A percentile compares a stretch with the other conserved stretches of the same genome.
Evolutionary conservation across 2,113 vertebrate genomes (phyloP).

Genomic region (Eidolon helvum): DNA sequence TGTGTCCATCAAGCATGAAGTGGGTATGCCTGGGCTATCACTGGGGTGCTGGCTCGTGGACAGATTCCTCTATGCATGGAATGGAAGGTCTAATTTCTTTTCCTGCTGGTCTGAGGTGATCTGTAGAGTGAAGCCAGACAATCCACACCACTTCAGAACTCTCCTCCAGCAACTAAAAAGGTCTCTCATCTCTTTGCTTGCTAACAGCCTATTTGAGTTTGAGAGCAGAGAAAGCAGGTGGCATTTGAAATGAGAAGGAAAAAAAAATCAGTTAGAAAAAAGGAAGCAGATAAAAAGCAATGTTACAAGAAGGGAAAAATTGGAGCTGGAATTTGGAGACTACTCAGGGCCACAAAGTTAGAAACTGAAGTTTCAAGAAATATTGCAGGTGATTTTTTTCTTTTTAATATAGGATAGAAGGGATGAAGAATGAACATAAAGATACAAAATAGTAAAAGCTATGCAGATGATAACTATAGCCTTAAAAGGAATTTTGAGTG

Average conservation of each 20-base stretch:
- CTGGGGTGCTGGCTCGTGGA: slow-evolving; percentile 5
- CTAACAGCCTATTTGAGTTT: slow-evolving; percentile 48
- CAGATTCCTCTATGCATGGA: slow-evolving; percentile 41
- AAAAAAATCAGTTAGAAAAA: slow-evolving; percentile 37
- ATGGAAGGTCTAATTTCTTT: slow-evolving; percentile 48
- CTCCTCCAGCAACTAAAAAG: slow-evolving; percentile 35
- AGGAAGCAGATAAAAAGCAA: slow-evolving; percentile 47
- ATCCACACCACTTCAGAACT: slow-evolving; percentile 50
- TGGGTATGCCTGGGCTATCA: slow-evolving; percentile 3
- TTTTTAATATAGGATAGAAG: neutral
- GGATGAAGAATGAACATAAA: neutral
- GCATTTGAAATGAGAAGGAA: slow-evolving; percentile 49
- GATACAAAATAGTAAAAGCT: neutral
- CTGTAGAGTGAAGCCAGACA: slow-evolving; percentile 50
- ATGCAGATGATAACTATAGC: neutral
- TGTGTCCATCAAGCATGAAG: slow-evolving; percentile 39
- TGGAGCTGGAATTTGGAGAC: slow-evolving; percentile 25
- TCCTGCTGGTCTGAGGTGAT: slow-evolving; percentile 56
- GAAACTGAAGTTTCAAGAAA: slow-evolving; percentile 23
- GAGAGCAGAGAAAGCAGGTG: slow-evolving; percentile 56
- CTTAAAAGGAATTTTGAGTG: neutral
- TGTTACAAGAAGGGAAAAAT: neutral
- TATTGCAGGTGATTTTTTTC: neutral
- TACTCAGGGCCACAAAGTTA: slow-evolving; percentile 33
- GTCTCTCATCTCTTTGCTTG: slow-evolving; percentile 61